A percentile compares a stretch with the other conserved stretches of the same genome.
These are phyloP conservation scores for Cygnus olor DNA, from an alignment of 2,797 vertebrate genomes.

Conservation along the genomic window DNA sequence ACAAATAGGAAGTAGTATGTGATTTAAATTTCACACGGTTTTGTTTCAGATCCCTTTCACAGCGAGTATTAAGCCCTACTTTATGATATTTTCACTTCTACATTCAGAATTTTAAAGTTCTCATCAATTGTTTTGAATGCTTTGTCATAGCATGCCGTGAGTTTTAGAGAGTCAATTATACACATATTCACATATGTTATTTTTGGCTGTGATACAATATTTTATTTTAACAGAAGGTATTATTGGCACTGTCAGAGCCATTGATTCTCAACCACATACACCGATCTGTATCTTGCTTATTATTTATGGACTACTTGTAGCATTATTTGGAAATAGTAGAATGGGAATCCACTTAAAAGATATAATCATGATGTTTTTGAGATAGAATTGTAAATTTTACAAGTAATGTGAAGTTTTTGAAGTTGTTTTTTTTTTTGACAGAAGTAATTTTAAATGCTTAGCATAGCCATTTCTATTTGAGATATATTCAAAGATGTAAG, in stretches of 20 bases:
- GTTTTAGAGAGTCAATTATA: neutral
- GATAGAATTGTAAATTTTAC: neutral
- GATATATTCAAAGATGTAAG: neutral
- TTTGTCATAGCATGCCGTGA: neutral
- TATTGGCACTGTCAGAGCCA: neutral
- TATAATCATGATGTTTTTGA: neutral
- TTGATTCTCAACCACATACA: neutral
- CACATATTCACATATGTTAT: neutral
- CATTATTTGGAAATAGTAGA: neutral
- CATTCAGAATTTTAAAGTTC: neutral
- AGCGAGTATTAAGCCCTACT: neutral
- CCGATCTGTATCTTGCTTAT: neutral
- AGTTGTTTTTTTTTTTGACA: neutral
- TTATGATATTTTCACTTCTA: neutral
- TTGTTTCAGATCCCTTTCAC: neutral
- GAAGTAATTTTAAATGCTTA: neutral
- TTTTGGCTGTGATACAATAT: constrained; percentile 2
- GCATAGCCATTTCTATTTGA: neutral
- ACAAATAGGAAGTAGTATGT: neutral
- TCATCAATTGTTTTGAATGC: neutral
- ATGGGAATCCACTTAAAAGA: neutral
- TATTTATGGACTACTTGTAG: neutral
- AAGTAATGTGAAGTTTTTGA: neutral
- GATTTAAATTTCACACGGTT: neutral
- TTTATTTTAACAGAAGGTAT: constrained; percentile 8